Evolutionary conservation across 1,140 invertebrate genomes (phyloP), one percentile per base, ranked within the genome.

Genomic region (Listronotus oregonensis): DNA sequence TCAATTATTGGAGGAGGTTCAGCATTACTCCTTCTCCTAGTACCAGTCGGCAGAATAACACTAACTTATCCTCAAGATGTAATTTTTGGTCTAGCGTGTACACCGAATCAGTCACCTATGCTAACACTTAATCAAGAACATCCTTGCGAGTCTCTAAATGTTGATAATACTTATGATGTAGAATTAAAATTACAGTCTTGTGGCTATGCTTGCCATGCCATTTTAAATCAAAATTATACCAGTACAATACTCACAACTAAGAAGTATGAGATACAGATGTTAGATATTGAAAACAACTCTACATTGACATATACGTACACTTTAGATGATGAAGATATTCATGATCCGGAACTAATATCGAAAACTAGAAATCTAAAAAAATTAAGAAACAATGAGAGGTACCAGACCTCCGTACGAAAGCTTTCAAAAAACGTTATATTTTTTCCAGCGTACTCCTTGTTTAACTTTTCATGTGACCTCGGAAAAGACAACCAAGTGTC

Each of bases 1-100:
- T 90, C 89, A 40, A 82, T 82, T 11, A 73, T 89, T 17, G 89
- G 88, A 21, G 90, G 89, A 10, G 78, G 78, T 0, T 86, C 87
- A 12, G 86, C 89, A 0, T 79, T 92, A 18, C 76, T 90, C 6
- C 78, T 92, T 50, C 80, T 91, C 9, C 77, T 87, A 12, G 88
- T 91, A 6, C 90, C 89, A 3, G 84, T 89, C 2, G 89, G 88
- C n/a, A 82, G 89, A 65, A 81, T 89, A 56, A 87, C 82, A 1
- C 77, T 89, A 7, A 82, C 83, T 8, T 88, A 85, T 70, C 89
- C 89, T 7, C 77, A 85, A 2, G 77, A 80, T 11, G 79, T 86
- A n/a, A 82, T 87, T 44, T 79, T 90, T 60, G 78, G 85, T 18
- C 70, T 85, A 0, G 78, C 79, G 6, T 89, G 87, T 70, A 66